A percentile compares a stretch with the other conserved stretches of the same genome.
phyloP scores from a whole-genome alignment of 2,113 vertebrate genomes.

The Protobothrops flavoviridis region DNA sequence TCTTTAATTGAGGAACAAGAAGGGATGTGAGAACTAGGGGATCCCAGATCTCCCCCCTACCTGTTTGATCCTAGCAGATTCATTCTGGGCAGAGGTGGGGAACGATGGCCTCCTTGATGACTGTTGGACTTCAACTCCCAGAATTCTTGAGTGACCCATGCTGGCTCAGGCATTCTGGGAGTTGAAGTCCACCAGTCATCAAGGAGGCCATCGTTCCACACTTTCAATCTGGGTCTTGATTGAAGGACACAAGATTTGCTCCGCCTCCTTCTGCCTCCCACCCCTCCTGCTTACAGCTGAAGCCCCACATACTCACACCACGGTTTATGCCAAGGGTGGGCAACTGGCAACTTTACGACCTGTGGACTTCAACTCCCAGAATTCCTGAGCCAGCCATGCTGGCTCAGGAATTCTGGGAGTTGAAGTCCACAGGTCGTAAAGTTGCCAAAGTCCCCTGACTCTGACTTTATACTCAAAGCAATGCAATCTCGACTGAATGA shows the following conservation, averaged over 20 bases:
- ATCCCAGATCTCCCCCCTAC: not conserved
- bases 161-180: no score
- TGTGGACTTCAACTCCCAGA: no score
- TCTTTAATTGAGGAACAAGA: not conserved
- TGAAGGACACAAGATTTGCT: not conserved
- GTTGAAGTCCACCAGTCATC: no score
- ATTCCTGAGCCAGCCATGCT: not conserved
- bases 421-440: not conserved
- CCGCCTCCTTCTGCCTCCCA: not conserved
- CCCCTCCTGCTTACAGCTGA: not conserved
- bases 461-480: not conserved
- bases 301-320: not conserved
- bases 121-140: no score
- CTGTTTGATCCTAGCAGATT: not conserved
- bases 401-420: not conserved
- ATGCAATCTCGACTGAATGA: not conserved
- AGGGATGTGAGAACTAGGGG: not conserved
- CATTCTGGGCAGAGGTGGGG: not conserved
- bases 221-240: not conserved
- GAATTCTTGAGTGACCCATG: no score
- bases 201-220: no score
- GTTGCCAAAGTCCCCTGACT: not conserved
- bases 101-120: no score
- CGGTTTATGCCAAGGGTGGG: not conserved
- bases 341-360: not conserved